phyloP scores from a whole-genome alignment of 2,888 invertebrate species.

The Lobophora halterata region DNA sequence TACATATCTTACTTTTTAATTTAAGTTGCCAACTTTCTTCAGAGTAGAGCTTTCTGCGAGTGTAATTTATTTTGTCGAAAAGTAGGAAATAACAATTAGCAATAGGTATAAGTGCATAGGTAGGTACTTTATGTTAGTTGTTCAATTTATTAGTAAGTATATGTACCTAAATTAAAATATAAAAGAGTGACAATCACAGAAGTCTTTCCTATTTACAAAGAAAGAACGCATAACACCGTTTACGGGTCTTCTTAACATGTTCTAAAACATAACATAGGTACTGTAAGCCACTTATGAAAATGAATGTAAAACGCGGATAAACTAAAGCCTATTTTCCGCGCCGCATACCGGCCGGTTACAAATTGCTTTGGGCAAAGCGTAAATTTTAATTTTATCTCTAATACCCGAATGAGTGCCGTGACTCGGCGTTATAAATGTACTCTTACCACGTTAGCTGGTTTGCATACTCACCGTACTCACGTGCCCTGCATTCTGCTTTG shows the following conservation, averaged over 20 bases:
- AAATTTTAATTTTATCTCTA: constrained; percentile 81
- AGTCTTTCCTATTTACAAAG: too few relatives aligned
- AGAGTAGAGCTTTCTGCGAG: too few relatives aligned
- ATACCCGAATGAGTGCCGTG: constrained; percentile 80
- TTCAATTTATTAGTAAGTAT: too few relatives aligned
- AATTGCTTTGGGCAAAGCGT: constrained; percentile 80
- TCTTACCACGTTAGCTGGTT: constrained; percentile 67
- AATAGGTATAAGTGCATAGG: too few relatives aligned
- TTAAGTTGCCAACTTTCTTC: too few relatives aligned
- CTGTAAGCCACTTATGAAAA: constrained; percentile 77
- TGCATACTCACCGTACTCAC: constrained; percentile 42
- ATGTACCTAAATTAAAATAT: too few relatives aligned
- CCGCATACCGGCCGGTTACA: constrained; percentile 77
- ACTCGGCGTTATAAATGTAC: constrained; percentile 79
- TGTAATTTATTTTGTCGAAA: too few relatives aligned
- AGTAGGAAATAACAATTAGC: too few relatives aligned
- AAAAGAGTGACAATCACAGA: too few relatives aligned
- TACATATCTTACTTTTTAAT: too few relatives aligned
- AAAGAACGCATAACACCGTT: too few relatives aligned
- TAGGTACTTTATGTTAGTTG: too few relatives aligned
- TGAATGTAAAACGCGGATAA: constrained; percentile 76
- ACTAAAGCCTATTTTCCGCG: constrained; percentile 79
- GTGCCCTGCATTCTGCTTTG: constrained; percentile 29
- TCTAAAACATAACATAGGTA: constrained; percentile 37
- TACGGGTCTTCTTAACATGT: constrained; percentile 2